Conservation (phyloP, 2,797 vertebrate genomes). For the Gymnoscopelus braueri region DNA sequence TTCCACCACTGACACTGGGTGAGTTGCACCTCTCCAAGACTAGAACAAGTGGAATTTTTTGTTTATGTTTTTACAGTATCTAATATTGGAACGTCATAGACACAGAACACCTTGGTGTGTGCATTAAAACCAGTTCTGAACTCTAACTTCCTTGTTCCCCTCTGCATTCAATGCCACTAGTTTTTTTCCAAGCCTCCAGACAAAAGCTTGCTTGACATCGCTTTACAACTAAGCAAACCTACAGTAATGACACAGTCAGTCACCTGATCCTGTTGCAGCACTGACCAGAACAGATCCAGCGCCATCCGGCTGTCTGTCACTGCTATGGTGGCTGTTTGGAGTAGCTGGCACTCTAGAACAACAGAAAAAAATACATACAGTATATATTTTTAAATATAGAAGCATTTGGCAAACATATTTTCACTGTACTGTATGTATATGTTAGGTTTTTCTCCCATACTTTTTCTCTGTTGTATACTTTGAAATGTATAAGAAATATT, state of each 20-base stretch:
- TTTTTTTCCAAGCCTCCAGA: slow-evolving; percentile 22
- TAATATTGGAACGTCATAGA: too few species aligned
- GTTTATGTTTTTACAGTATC: not conserved
- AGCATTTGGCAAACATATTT: too few species aligned
- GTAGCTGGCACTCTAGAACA: not conserved
- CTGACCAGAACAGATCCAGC: slow-evolving; percentile 49
- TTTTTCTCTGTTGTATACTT: too few species aligned
- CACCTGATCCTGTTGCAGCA: slow-evolving; percentile 58
- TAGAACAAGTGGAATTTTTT: not conserved
- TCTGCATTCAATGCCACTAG: slow-evolving; percentile 48
- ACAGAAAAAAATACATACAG: slow-evolving; percentile 17
- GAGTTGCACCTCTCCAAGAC: slow-evolving; percentile 10
- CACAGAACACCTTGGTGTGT: not conserved
- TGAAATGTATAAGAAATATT: too few species aligned
- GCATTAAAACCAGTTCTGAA: not conserved
- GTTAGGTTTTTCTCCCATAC: too few species aligned
- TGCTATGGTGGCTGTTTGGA: slow-evolving; percentile 42
- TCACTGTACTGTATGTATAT: too few species aligned
- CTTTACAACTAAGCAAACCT: slow-evolving; percentile 42
- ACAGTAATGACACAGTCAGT: slow-evolving; percentile 46
- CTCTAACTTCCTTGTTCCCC: not conserved
- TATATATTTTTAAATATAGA: too few species aligned
- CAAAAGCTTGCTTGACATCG: slow-evolving; percentile 35
- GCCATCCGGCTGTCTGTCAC: slow-evolving; percentile 39
- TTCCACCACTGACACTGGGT: slow-evolving; percentile 16